Evolutionary conservation across 2,113 vertebrate genomes (phyloP).

Genomic region (Hirundichthys speculiger): DNA sequence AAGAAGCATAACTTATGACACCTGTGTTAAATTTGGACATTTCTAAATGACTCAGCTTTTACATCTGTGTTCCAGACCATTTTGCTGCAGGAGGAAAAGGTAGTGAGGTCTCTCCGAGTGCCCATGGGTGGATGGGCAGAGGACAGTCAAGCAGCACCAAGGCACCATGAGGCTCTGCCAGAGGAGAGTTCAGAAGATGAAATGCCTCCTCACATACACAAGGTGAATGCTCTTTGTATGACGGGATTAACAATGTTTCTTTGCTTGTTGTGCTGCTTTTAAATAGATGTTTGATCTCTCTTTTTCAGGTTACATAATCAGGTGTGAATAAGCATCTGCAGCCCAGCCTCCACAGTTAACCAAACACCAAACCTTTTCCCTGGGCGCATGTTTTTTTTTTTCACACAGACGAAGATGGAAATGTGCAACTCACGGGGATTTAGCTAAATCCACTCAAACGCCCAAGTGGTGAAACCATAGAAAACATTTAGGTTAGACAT

Average conservation of each 20-base stretch:
- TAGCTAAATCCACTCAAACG: neutral
- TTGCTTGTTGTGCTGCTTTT: conserved; percentile 6
- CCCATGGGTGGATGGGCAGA: conserved; percentile 97
- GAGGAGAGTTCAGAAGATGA: conserved; percentile 96
- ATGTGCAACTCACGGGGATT: conserved; percentile 7
- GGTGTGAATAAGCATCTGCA: conserved; percentile 18
- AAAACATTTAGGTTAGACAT: neutral
- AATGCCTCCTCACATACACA: conserved; percentile 91
- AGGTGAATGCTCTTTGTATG: conserved; percentile 76
- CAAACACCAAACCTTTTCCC: conserved; percentile 14
- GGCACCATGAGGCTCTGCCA: conserved; percentile 88
- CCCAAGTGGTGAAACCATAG: conserved; percentile 9
- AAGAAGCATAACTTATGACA: no score
- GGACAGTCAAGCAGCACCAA: conserved; percentile 78
- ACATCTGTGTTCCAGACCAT: conserved; percentile 50
- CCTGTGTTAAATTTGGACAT: neutral
- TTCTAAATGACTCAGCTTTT: neutral
- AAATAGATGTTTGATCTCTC: conserved; percentile 20
- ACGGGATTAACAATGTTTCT: neutral
- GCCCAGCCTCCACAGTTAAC: neutral
- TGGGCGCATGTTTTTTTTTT: conserved; percentile 11
- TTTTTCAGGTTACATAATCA: conserved; percentile 64
- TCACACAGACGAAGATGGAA: conserved; percentile 13
- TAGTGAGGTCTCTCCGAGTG: conserved; percentile 85
- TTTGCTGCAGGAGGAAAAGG: conserved; percentile 64